Percentiles rank a stretch among this genome's conserved stretches.
phyloP scores from a whole-genome alignment of 2,113 vertebrate genomes.

The Campylomormyrus tamandua region DNA sequence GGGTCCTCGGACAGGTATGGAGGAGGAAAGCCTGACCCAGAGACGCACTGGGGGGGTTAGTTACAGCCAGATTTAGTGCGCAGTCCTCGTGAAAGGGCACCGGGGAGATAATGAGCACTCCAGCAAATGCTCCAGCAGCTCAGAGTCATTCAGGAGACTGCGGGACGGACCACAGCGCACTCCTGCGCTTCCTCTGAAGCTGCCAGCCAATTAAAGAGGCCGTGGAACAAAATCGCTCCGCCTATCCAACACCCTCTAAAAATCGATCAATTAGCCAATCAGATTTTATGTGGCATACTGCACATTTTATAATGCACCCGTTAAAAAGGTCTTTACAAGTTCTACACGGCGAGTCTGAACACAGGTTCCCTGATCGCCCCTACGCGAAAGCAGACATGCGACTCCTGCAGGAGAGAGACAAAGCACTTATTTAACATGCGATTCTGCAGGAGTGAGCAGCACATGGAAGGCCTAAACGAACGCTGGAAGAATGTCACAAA shows the following conservation, averaged over 20 bases:
- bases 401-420: not conserved
- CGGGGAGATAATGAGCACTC: not conserved
- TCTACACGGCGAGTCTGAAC: not conserved
- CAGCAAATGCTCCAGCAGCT: not conserved
- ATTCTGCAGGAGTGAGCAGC: not conserved
- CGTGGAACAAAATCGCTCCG: not conserved
- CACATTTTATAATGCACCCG: not conserved
- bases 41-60: not conserved
- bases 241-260: not conserved
- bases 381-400: not conserved
- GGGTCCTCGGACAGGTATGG: not conserved
- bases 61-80: not conserved
- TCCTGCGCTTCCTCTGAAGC: not conserved
- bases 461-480: not conserved
- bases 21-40: not conserved
- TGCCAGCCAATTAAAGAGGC: not conserved
- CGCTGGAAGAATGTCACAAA: not conserved
- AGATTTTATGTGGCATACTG: not conserved
- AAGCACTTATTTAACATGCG: not conserved
- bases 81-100: not conserved
- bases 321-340: not conserved
- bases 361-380: not conserved
- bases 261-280: not conserved
- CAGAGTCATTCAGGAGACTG: not conserved
- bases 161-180: not conserved